Evolutionary conservation across 2,888 invertebrate species (phyloP).

Genomic region (Escarpia spicata): DNA sequence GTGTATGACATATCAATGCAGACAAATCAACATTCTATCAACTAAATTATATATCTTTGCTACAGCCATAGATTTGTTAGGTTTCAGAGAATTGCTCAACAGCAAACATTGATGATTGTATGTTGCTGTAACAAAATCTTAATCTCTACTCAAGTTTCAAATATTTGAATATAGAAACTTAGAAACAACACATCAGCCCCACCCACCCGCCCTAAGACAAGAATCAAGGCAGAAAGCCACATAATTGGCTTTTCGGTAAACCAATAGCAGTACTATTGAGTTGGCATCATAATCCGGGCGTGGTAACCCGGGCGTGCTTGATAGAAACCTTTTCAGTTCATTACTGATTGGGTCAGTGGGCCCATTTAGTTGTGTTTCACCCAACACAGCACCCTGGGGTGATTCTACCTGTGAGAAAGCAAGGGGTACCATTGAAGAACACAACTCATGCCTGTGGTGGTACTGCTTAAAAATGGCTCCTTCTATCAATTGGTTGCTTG

Average conservation of each 20-base stretch:
- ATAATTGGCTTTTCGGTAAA: neutral
- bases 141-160: neutral
- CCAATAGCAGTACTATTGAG: neutral
- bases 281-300: neutral
- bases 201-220: neutral
- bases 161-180: neutral
- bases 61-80: neutral
- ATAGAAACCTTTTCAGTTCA: neutral
- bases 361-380: neutral
- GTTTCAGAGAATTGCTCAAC: neutral
- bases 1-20: neutral
- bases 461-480: neutral
- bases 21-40: neutral
- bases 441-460: neutral
- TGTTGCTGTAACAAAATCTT: neutral
- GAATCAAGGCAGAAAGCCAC: neutral
- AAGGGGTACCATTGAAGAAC: neutral
- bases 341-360: neutral
- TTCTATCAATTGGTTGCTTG: neutral
- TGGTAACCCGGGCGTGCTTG: neutral
- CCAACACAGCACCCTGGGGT: neutral
- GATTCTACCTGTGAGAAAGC: neutral
- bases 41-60: neutral
- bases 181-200: neutral
- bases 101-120: neutral